These are phyloP conservation scores for Epinotia demarniana DNA, from an alignment of 2,888 invertebrate species.

Conservation along the genomic window DNA sequence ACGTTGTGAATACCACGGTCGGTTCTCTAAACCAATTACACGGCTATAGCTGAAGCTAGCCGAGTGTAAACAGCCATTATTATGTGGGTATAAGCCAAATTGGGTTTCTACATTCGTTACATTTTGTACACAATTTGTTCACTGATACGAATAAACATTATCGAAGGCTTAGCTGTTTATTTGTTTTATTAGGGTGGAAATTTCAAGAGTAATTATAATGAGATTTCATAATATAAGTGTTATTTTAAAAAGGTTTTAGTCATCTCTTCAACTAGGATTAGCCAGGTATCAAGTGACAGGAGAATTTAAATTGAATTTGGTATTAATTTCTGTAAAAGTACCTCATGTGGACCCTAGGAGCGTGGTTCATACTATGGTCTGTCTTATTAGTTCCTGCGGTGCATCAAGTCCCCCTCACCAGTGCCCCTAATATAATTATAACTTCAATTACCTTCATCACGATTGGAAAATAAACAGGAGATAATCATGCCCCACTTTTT, in stretches of 20 bases:
- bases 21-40: constrained; percentile 67
- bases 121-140: constrained; percentile 10
- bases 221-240: neutral
- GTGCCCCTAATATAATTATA: too few species aligned
- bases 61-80: constrained; percentile 70
- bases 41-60: constrained; percentile 63
- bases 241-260: neutral
- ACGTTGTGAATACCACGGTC: constrained; percentile 46
- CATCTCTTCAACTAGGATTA: neutral
- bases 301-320: too few species aligned
- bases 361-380: too few species aligned
- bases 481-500: constrained; percentile 3
- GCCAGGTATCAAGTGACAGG: neutral
- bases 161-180: constrained; percentile 3
- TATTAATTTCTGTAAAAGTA: too few species aligned
- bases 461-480: neutral
- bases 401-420: too few species aligned
- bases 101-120: constrained; percentile 9
- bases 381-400: too few species aligned
- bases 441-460: too few species aligned
- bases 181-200: neutral
- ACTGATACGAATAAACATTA: constrained; percentile 5
- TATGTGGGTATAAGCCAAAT: constrained; percentile 51
- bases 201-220: neutral
- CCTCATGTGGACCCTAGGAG: too few species aligned